Evolutionary conservation across 2,797 vertebrate genomes (phyloP).

Genomic region (Sebastes hopkinsi): DNA sequence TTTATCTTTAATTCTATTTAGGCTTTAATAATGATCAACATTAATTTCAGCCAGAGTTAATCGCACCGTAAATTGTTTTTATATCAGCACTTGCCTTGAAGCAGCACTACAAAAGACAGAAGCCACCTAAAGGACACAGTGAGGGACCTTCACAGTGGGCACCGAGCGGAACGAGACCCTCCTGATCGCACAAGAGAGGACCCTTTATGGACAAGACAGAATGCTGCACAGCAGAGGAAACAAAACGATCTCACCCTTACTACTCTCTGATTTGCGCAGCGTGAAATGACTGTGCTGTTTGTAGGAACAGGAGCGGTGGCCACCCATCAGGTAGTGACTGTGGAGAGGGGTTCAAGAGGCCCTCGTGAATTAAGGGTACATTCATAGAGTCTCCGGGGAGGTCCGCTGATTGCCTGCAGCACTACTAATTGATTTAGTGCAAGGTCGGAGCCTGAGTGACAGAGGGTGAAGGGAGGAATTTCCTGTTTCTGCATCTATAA

Average conservation of each 20-base stretch:
- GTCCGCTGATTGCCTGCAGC: constrained; percentile 76
- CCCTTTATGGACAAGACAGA: constrained; percentile 38
- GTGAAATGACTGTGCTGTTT: constrained; percentile 55
- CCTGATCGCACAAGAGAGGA: constrained; percentile 34
- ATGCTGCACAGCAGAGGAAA: constrained; percentile 38
- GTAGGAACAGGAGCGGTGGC: constrained; percentile 39
- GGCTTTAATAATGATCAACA: background rate
- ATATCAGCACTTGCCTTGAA: background rate
- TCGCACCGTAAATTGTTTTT: background rate
- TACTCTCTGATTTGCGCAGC: constrained; percentile 57
- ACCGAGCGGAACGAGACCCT: constrained; percentile 31
- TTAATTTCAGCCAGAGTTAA: background rate
- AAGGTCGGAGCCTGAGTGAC: constrained; percentile 80
- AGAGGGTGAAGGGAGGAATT: constrained; percentile 79
- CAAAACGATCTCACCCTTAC: constrained; percentile 26
- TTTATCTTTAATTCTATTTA: background rate
- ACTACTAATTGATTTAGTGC: constrained; percentile 84
- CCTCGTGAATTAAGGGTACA: constrained; percentile 67
- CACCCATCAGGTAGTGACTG: constrained; percentile 68
- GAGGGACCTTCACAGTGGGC: constrained; percentile 27
- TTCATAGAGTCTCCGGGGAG: constrained; percentile 63
- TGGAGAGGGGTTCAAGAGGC: constrained; percentile 47
- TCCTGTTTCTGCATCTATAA: constrained; percentile 87
- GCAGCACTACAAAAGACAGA: constrained; percentile 11
- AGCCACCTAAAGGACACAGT: constrained; percentile 18